These are phyloP conservation scores for Gordius sp. DNA, from an alignment of 2,888 invertebrate species.

Conservation along the genomic window DNA sequence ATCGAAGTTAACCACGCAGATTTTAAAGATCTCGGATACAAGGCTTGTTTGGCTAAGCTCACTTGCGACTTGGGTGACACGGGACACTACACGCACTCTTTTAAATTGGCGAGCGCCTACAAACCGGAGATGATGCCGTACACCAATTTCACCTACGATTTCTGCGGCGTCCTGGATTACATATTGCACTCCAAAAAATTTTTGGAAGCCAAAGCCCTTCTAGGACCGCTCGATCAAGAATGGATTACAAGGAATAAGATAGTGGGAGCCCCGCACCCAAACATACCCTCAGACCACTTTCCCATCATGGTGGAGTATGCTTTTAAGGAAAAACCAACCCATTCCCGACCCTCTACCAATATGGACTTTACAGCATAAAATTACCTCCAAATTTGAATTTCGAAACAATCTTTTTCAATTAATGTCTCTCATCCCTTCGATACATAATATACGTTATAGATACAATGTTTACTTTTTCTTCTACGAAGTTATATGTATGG, in stretches of 20 bases:
- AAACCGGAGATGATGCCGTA: constrained; percentile 82
- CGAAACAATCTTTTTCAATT: too few species aligned
- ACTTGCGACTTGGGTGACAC: constrained; percentile 30
- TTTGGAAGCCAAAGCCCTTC: constrained; percentile 70
- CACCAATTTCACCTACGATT: constrained; percentile 93
- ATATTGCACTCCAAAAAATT: constrained; percentile 87
- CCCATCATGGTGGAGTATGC: constrained; percentile 26
- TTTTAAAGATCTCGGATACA: constrained; percentile 74
- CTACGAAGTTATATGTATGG: too few species aligned
- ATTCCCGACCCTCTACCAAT: too few species aligned
- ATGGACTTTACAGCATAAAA: too few species aligned
- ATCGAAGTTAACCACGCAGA: constrained; percentile 72
- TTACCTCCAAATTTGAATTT: too few species aligned
- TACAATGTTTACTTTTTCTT: too few species aligned
- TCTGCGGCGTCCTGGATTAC: constrained; percentile 97
- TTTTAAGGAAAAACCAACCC: too few species aligned
- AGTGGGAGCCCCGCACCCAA: constrained; percentile 85
- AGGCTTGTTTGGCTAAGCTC: constrained; percentile 61
- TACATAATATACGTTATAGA: too few species aligned
- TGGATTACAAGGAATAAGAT: constrained; percentile 77
- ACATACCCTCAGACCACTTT: constrained; percentile 50
- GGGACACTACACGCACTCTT: constrained; percentile 55
- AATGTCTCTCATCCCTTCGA: too few species aligned
- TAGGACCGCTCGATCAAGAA: constrained; percentile 70
- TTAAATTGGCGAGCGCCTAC: constrained; percentile 76